These are phyloP conservation scores for Eupithecia inturbata DNA, from an alignment of 2,888 invertebrate species.

Conservation along the genomic window DNA sequence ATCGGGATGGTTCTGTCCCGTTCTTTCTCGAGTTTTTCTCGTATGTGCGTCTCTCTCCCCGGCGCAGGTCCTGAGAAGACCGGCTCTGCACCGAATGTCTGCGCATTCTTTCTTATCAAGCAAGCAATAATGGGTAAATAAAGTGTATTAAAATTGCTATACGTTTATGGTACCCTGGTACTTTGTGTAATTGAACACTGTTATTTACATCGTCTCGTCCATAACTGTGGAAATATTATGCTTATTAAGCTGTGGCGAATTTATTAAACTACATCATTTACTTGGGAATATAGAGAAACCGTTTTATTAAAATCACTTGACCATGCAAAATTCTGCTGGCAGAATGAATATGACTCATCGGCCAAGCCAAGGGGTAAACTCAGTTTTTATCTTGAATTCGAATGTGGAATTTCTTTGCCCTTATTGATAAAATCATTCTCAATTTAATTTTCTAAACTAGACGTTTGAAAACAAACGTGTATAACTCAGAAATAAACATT, in stretches of 20 bases:
- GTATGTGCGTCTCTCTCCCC: slow-evolving; percentile 76
- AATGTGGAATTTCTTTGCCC: slow-evolving; percentile 2
- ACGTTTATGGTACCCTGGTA: slow-evolving; percentile 63
- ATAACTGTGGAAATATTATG: slow-evolving; percentile 40
- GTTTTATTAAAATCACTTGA: slow-evolving; percentile 27
- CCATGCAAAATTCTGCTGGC: slow-evolving; percentile 1
- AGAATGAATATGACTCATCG: background rate
- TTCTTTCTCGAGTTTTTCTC: slow-evolving; percentile 65
- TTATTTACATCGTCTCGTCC: slow-evolving; percentile 45
- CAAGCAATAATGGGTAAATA: slow-evolving; percentile 66
- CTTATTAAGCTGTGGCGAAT: slow-evolving; percentile 27
- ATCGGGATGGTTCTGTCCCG: slow-evolving; percentile 78
- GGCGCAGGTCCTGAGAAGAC: slow-evolving; percentile 76
- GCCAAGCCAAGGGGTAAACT: background rate
- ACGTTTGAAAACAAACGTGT: slow-evolving; percentile 21
- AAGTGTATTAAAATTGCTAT: slow-evolving; percentile 62
- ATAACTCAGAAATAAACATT: slow-evolving; percentile 53
- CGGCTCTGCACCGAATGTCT: slow-evolving; percentile 69
- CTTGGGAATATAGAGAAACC: slow-evolving; percentile 23
- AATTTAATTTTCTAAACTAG: slow-evolving; percentile 24
- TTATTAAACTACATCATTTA: slow-evolving; percentile 30
- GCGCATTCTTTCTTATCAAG: slow-evolving; percentile 80
- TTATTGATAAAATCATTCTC: slow-evolving; percentile 7
- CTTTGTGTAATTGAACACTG: slow-evolving; percentile 56
- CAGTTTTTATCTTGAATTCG: slow-evolving; percentile 1